These are phyloP conservation scores for Scaptomyza polygonia DNA, from an alignment of 2,888 invertebrate genomes.

Conservation along the genomic window DNA sequence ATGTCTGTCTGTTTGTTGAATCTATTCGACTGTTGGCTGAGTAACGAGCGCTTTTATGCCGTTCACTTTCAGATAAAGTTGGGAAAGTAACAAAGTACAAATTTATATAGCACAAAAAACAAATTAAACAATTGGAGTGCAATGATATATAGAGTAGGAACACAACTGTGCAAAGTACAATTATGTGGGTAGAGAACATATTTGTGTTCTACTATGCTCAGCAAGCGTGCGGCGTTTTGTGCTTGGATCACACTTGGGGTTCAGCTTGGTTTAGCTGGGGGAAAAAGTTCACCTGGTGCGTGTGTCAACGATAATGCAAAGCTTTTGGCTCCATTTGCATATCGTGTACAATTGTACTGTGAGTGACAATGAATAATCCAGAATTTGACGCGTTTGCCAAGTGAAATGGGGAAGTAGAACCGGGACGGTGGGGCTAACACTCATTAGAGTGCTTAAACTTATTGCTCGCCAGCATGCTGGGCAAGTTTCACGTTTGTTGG, in stretches of 20 bases:
- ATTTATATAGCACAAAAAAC: constrained; percentile 44
- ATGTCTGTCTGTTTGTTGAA: constrained; percentile 13
- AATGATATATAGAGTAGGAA: constrained; percentile 55
- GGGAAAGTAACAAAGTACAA: constrained; percentile 69
- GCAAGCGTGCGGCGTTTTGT: constrained; percentile 39
- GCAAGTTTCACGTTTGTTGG: constrained; percentile 65
- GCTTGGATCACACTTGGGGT: constrained; percentile 34
- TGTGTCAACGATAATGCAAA: constrained; percentile 40
- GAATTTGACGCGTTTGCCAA: constrained; percentile 47
- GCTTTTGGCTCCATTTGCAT: constrained; percentile 62
- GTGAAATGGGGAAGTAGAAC: neutral
- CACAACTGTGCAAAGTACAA: constrained; percentile 46
- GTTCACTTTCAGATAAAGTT: constrained; percentile 77
- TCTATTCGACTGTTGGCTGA: constrained; percentile 38
- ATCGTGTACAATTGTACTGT: constrained; percentile 51
- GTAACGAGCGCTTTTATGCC: constrained; percentile 55
- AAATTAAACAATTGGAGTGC: constrained; percentile 77
- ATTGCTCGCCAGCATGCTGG: constrained; percentile 24
- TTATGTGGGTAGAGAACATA: constrained; percentile 50
- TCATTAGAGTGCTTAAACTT: constrained; percentile 51
- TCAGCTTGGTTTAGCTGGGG: constrained; percentile 39
- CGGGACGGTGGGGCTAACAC: constrained; percentile 15
- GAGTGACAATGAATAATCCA: constrained; percentile 34
- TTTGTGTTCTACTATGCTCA: constrained; percentile 53
- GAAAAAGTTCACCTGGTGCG: constrained; percentile 37